Base-by-base conservation (phyloP, 2,797 vertebrate genomes). In the Sternarchorhynchus goeldii region DNA sequence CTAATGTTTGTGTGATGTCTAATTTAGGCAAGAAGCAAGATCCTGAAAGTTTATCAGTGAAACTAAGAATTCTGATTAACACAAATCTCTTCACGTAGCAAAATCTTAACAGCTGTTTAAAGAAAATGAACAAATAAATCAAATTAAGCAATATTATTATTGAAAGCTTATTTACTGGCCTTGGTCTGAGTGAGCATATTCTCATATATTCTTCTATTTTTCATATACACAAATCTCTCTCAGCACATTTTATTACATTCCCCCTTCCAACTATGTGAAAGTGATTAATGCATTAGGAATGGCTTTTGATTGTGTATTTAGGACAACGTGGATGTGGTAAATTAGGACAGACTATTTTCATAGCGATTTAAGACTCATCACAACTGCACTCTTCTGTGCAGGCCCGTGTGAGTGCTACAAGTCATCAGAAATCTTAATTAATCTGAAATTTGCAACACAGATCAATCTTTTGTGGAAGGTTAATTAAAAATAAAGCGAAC, bases 401-500 rank as follows among this genome's bases (percentile, higher is more conserved):
- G 16, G 29, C 39, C 58, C 25, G 6, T 55, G 34, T 31, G 36
- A 3, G 10, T 17, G 69, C 34, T 31, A 2, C 18, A 41, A 60
- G 62, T 59, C 25, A 59, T 67, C 77, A 73, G 60, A 50, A 36
- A 39, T 29, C 50, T 64, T 80, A 80, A 80, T 76, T 70, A 75
- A 65, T 70, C 78, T 34, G n/a, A 31, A 80, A 71, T 80, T 64
- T 57, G 20, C 60, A 31, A 71, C 18, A 10, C 58, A 80, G 73
- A 73, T 65, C 50, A 57, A 32, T 65, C 53, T 65, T 53, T 21
- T 50, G 69, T 58, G 25, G 57, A 45, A 71, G 79, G 34, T 80
- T 76, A 80, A 76, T 80, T 76, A 71, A 72, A 71, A 76, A 65
- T 39, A 59, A 72, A 68, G 21, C 34, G 72, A 76, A 65, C 58